Percentiles rank a stretch among this genome's conserved stretches.
Conservation (phyloP, 2,888 invertebrate species). For the Crematogaster levior region DNA sequence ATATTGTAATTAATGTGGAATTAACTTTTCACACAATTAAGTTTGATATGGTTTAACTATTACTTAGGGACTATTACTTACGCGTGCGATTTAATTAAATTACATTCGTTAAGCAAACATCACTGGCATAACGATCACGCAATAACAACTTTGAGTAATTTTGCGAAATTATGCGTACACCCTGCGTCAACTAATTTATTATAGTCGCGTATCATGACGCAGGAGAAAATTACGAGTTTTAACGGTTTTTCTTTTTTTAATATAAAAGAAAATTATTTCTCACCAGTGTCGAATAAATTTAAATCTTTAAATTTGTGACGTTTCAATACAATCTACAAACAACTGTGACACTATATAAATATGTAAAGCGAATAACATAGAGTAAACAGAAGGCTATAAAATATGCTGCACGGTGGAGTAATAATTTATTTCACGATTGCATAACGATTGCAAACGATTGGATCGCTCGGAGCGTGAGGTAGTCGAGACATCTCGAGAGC, state of each 20-base stretch:
- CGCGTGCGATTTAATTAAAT: neutral
- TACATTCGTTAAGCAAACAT: neutral
- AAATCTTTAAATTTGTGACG: slow-evolving; percentile 1
- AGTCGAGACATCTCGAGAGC: too few relatives aligned
- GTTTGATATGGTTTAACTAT: slow-evolving; percentile 7
- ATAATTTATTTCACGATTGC: slow-evolving; percentile 36
- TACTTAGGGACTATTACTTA: neutral
- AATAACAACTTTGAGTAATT: too few relatives aligned
- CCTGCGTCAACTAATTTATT: neutral
- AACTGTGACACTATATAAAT: neutral
- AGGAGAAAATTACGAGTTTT: neutral
- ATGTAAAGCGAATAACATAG: neutral
- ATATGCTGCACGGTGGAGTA: neutral
- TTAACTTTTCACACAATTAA: neutral
- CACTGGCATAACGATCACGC: neutral
- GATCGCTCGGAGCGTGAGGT: slow-evolving; percentile 4
- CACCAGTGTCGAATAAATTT: neutral
- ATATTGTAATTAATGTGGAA: neutral
- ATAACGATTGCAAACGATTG: slow-evolving; percentile 7
- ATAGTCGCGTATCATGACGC: neutral
- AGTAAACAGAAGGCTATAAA: slow-evolving; percentile 5
- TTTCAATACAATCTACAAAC: neutral
- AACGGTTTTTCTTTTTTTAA: too few relatives aligned
- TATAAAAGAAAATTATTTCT: neutral
- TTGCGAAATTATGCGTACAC: neutral